Conservation (phyloP, 2,113 vertebrate species). For the Mola mola region DNA sequence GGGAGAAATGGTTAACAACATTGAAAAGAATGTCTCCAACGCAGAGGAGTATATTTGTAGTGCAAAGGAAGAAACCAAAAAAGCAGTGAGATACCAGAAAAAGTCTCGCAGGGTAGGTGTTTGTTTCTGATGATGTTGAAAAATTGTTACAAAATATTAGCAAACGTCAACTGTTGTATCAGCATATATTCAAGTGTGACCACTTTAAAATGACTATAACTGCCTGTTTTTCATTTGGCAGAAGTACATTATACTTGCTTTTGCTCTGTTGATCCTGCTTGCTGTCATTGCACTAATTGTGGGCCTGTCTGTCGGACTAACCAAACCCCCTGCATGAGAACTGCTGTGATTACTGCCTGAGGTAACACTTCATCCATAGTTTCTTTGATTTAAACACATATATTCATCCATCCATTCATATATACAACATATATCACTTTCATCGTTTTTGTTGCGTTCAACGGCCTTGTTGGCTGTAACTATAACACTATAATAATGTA, state of each 20-base stretch:
- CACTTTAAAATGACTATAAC: slow-evolving; percentile 22
- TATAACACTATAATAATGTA: no score
- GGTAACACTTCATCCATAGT: slow-evolving; percentile 62
- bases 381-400: no score
- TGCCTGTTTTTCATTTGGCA: slow-evolving; percentile 82
- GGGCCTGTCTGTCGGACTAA: slow-evolving; percentile 89
- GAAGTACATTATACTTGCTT: slow-evolving; percentile 90
- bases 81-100: slow-evolving; percentile 91
- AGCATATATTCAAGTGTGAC: no score
- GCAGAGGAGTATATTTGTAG: slow-evolving; percentile 88
- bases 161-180: not conserved
- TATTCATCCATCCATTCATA: no score
- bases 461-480: no score
- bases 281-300: slow-evolving; percentile 88
- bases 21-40: slow-evolving; percentile 90
- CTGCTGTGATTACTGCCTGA: slow-evolving; percentile 20
- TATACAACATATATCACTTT: no score
- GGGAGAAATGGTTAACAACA: slow-evolving; percentile 97
- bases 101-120: slow-evolving; percentile 88
- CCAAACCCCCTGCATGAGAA: slow-evolving; percentile 76
- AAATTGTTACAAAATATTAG: not conserved
- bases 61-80: slow-evolving; percentile 94
- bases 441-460: no score
- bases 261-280: slow-evolving; percentile 84
- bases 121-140: not conserved